Conservation (phyloP, 2,888 invertebrate genomes). For the Steromphala cineraria region DNA sequence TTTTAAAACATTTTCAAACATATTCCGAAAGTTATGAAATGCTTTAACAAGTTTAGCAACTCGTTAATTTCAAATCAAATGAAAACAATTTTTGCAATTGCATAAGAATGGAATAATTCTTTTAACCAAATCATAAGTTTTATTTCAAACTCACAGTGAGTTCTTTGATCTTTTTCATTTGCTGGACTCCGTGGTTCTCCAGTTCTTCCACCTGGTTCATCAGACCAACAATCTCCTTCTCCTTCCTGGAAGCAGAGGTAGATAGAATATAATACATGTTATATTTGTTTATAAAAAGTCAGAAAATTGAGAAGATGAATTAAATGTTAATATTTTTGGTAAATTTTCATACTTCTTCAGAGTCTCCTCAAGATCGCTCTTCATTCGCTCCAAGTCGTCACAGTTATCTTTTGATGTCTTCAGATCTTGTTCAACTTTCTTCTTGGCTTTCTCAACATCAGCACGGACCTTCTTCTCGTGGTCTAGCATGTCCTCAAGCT, state of each 20-base stretch:
- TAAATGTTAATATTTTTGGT: background rate
- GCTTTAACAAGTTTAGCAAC: no score
- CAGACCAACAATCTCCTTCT: constrained; percentile 96
- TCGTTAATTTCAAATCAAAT: no score
- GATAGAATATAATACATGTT: background rate
- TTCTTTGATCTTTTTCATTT: constrained; percentile 99
- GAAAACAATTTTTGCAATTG: no score
- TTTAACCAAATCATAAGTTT: no score
- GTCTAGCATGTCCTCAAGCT: constrained; percentile 96
- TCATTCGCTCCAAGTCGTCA: background rate
- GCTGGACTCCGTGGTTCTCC: constrained; percentile 95
- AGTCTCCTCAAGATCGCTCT: background rate
- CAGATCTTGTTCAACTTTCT: background rate
- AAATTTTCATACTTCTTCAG: background rate
- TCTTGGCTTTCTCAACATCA: constrained; percentile 96
- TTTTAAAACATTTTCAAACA: no score
- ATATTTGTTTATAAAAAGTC: no score
- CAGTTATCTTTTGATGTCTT: background rate
- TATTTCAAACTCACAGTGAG: constrained; percentile 78
- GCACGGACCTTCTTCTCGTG: constrained; percentile 98
- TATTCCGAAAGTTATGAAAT: no score
- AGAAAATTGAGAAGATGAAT: no score
- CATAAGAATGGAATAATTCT: no score
- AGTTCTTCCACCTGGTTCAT: constrained; percentile 97
- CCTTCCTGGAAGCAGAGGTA: constrained; percentile 82